Percentiles rank a stretch among this genome's conserved stretches.
phyloP scores from a whole-genome alignment of 53 echinoderm and acorn worm genomes.

The Patiria pectinifera region DNA sequence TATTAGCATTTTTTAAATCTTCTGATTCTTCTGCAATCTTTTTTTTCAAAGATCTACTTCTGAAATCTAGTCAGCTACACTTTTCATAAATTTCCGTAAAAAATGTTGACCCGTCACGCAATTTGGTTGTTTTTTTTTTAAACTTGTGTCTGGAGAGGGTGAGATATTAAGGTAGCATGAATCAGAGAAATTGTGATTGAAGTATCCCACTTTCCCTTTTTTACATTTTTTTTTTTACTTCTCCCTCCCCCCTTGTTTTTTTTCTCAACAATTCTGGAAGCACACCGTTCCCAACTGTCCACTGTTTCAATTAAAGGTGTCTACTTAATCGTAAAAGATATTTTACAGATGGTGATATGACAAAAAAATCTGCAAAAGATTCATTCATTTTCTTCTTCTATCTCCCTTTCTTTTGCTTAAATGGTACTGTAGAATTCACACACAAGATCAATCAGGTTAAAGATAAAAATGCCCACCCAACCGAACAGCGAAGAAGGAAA shows the following conservation, averaged over 20 bases:
- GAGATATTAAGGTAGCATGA: slow-evolving; percentile 66
- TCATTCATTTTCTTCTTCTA: slow-evolving; percentile 1
- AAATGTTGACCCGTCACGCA: slow-evolving; percentile 66
- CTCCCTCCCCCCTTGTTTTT: too few relatives aligned
- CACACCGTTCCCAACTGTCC: slow-evolving; percentile 25
- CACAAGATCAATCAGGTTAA: slow-evolving; percentile 50
- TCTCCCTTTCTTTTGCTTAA: not conserved
- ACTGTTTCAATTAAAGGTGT: slow-evolving; percentile 45
- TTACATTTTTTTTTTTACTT: not conserved
- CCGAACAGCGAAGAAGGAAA: slow-evolving; percentile 42
- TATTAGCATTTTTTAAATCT: slow-evolving; percentile 40
- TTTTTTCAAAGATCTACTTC: slow-evolving; percentile 55
- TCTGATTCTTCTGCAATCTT: slow-evolving; percentile 39
- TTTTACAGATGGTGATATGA: slow-evolving; percentile 38
- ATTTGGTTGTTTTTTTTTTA: slow-evolving; percentile 10
- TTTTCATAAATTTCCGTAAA: slow-evolving; percentile 55
- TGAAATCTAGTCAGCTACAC: slow-evolving; percentile 58
- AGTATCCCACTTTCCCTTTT: slow-evolving; percentile 37
- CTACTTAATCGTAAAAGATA: slow-evolving; percentile 31
- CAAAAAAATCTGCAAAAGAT: slow-evolving; percentile 35
- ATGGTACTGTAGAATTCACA: slow-evolving; percentile 66
- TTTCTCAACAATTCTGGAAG: slow-evolving; percentile 56
- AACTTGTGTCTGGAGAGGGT: slow-evolving; percentile 31
- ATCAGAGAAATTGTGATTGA: slow-evolving; percentile 8
- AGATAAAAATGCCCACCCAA: slow-evolving; percentile 37